These are phyloP conservation scores for Pangasius mekongensis DNA, from an alignment of 2,797 vertebrate genomes.

Conservation along the genomic window DNA sequence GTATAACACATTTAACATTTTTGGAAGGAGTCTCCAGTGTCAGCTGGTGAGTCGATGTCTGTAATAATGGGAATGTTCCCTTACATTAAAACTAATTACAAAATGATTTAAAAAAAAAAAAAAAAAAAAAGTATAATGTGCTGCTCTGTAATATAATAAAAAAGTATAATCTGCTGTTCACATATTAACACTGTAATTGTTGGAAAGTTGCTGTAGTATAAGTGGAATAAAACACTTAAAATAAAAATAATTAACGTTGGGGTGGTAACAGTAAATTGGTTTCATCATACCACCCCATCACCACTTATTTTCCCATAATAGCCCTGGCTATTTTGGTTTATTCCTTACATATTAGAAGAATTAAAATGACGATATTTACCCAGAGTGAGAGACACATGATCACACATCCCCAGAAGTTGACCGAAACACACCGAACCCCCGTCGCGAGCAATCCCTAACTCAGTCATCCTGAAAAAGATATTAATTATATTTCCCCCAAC, in stretches of 20 bases:
- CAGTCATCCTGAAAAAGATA: slow-evolving; percentile 72
- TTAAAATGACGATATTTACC: slow-evolving; percentile 69
- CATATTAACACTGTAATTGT: not conserved
- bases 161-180: too few species aligned
- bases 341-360: not conserved
- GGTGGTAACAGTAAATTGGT: not conserved
- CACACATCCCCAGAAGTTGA: slow-evolving; percentile 92
- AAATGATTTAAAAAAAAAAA: not conserved
- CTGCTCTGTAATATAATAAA: not conserved
- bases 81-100: not conserved
- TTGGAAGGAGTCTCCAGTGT: not conserved
- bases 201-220: not conserved
- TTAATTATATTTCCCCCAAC: not conserved
- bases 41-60: not conserved
- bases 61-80: not conserved
- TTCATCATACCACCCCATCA: not conserved
- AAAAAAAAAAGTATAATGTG: not conserved
- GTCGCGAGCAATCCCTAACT: slow-evolving; percentile 71
- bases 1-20: not conserved
- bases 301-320: not conserved
- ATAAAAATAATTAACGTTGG: not conserved
- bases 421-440: slow-evolving; percentile 83
- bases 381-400: slow-evolving; percentile 88
- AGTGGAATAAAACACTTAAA: not conserved
- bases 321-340: not conserved